phyloP scores from a whole-genome alignment of 2,113 vertebrate genomes.

The Chunga burmeisteri region DNA sequence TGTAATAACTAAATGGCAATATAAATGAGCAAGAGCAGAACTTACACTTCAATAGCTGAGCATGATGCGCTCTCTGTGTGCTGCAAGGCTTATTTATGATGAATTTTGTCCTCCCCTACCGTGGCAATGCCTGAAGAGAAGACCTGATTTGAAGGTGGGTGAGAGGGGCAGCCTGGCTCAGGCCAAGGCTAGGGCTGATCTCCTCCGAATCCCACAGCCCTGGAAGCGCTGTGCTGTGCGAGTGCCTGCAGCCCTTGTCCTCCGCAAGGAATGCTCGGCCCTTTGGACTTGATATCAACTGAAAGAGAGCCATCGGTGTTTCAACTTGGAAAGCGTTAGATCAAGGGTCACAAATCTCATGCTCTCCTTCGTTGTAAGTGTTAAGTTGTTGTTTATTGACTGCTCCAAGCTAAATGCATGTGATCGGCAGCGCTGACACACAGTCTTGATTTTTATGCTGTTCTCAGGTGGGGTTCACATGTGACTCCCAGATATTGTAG shows the following conservation, averaged over 20 bases:
- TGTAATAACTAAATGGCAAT: background rate
- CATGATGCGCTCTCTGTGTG: background rate
- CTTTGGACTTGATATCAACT: background rate
- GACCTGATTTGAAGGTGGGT: background rate
- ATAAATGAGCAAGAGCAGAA: background rate
- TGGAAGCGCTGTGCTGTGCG: rapidly evolving
- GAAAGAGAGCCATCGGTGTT: background rate
- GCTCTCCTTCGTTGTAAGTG: rapidly evolving
- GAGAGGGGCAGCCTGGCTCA: background rate
- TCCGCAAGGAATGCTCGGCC: background rate
- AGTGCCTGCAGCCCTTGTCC: background rate
- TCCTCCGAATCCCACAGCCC: background rate
- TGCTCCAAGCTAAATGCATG: background rate
- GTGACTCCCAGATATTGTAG: background rate
- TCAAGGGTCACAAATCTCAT: background rate
- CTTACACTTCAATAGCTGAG: background rate
- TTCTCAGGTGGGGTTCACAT: background rate
- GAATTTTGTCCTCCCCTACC: background rate
- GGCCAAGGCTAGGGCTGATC: background rate
- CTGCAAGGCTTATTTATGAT: background rate
- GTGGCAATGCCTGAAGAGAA: background rate
- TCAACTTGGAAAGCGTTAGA: background rate
- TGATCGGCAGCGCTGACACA: background rate
- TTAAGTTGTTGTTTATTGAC: background rate
- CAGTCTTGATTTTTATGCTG: background rate